These are phyloP conservation scores for Podarcis lilfordi DNA, from an alignment of 2,797 vertebrate species.

Conservation along the genomic window DNA sequence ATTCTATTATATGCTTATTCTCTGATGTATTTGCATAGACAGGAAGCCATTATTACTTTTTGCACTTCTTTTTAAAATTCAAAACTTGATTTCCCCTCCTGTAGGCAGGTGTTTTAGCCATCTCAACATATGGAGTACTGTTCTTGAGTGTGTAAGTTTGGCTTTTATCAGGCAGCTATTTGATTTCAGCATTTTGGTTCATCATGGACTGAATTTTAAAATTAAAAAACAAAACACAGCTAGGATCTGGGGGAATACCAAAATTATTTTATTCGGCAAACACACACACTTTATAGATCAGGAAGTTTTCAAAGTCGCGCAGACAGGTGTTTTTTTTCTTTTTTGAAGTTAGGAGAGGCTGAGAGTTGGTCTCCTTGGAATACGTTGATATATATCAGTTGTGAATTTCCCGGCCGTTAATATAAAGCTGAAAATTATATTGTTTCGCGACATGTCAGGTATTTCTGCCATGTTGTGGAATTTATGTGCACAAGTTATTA, in stretches of 20 bases:
- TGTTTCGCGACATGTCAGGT: not conserved
- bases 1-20: not conserved
- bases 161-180: too few relatives aligned
- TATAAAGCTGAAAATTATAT: not conserved
- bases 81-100: too few relatives aligned
- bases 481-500: not conserved
- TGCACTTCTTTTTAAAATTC: too few relatives aligned
- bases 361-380: not conserved
- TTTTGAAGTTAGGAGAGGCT: too few relatives aligned
- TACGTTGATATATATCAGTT: not conserved
- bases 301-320: too few relatives aligned
- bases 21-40: not conserved
- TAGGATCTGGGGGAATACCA: too few relatives aligned
- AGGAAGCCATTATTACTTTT: not conserved
- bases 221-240: too few relatives aligned
- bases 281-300: too few relatives aligned
- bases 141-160: not conserved
- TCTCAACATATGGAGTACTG: not conserved
- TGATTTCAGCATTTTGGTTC: too few relatives aligned
- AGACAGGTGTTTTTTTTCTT: too few relatives aligned
- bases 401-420: not conserved
- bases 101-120: not conserved
- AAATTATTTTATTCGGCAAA: too few relatives aligned
- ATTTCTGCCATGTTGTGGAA: not conserved
- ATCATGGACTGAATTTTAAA: too few relatives aligned